Percentiles rank a stretch among this genome's conserved stretches.
These are phyloP conservation scores for Eriocheir sinensis DNA, from an alignment of 1,140 invertebrate species.

Conservation along the genomic window DNA sequence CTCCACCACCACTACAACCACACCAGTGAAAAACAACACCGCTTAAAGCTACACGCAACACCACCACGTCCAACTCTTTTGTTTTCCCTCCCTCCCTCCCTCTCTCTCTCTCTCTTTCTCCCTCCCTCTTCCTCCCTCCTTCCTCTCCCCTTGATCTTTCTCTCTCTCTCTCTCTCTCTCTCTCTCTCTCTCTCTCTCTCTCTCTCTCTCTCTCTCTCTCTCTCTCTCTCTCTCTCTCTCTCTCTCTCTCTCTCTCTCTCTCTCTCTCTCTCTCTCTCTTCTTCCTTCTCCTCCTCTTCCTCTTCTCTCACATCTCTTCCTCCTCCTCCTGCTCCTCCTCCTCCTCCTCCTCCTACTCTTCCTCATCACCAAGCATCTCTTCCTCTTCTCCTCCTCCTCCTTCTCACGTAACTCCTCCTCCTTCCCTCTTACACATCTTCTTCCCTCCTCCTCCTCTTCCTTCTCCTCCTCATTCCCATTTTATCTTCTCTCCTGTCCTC, in stretches of 20 bases:
- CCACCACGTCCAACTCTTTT: not conserved
- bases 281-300: not conserved
- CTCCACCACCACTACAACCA: not conserved
- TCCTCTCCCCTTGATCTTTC: not conserved
- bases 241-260: slow-evolving; percentile 14
- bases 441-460: not conserved
- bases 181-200: slow-evolving; percentile 14
- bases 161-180: slow-evolving; percentile 24
- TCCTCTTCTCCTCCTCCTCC: not conserved
- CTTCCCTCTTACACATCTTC: not conserved
- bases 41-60: not conserved
- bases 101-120: not conserved
- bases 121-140: not conserved
- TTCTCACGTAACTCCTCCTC: not conserved
- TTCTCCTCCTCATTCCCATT: not conserved
- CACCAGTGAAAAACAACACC: not conserved
- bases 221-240: slow-evolving; percentile 14
- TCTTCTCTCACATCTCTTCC: not conserved
- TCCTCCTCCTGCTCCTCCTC: not conserved
- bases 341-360: not conserved
- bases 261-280: not conserved
- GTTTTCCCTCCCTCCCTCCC: not conserved
- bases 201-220: slow-evolving; percentile 14
- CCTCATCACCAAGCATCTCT: not conserved
- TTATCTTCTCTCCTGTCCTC: not conserved